phyloP scores from a whole-genome alignment of 2,113 vertebrate genomes.

The Pteropus alecto region DNA sequence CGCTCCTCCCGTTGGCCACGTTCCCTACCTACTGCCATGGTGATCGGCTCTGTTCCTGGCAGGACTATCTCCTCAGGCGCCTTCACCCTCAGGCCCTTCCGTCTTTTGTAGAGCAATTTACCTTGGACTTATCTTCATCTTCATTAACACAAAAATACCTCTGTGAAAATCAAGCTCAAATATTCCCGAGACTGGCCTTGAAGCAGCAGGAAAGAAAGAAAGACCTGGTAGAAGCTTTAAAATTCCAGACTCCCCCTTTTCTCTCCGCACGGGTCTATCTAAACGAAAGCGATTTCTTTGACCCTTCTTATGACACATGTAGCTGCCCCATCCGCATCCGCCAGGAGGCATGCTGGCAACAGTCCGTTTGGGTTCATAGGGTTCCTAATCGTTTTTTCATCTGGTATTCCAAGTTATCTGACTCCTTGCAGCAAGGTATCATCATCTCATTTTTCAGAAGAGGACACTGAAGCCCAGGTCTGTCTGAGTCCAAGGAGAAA shows the following conservation, averaged over 20 bases:
- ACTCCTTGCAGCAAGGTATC: neutral
- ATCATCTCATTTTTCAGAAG: neutral
- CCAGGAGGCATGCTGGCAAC: neutral
- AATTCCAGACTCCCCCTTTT: neutral
- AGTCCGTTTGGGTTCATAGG: neutral
- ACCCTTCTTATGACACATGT: fast-evolving
- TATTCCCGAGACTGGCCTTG: neutral
- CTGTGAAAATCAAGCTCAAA: neutral
- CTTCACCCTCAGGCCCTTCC: neutral
- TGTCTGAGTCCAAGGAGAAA: neutral
- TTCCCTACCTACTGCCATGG: fast-evolving
- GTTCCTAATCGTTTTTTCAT: neutral
- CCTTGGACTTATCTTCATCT: neutral
- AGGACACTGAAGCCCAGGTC: neutral
- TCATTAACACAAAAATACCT: neutral
- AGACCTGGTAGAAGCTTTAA: neutral
- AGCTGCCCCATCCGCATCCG: neutral
- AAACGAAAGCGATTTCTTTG: neutral
- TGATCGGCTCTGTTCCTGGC: neutral
- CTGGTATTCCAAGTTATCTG: neutral
- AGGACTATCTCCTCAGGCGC: neutral
- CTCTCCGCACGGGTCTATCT: neutral
- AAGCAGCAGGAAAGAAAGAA: neutral
- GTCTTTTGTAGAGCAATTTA: neutral
- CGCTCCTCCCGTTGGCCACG: neutral